Evolutionary conservation across 1,140 invertebrate genomes (phyloP).

Genomic region (Drosophila ficusphila): DNA sequence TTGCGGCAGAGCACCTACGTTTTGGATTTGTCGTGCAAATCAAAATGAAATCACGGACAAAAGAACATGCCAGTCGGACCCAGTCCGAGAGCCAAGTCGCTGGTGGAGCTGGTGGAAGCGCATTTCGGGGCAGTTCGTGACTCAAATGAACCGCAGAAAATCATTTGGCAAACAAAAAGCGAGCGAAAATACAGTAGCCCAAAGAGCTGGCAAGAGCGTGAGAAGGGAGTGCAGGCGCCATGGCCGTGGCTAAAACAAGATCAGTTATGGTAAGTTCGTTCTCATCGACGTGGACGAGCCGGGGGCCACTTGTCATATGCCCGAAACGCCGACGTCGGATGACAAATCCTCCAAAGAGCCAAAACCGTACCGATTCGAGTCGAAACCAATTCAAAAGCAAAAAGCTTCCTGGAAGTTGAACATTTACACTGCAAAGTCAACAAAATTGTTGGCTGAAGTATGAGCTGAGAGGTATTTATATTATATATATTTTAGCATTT

Average conservation of each 20-base stretch:
- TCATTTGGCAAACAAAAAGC: constrained; percentile 56
- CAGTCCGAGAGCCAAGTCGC: constrained; percentile 45
- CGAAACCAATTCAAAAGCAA: constrained; percentile 5
- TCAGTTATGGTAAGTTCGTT: constrained; percentile 73
- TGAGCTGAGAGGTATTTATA: no score
- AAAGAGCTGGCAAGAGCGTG: constrained; percentile 24
- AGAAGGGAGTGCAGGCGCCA: constrained; percentile 51
- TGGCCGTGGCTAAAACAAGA: constrained; percentile 65
- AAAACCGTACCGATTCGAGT: constrained; percentile 16
- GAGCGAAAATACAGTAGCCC: constrained; percentile 43
- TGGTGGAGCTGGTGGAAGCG: constrained; percentile 44
- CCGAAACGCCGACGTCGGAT: constrained; percentile 28
- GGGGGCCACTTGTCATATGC: constrained; percentile 55
- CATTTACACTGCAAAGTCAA: background rate
- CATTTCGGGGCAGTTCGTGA: constrained; percentile 78
- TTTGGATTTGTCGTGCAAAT: constrained; percentile 74
- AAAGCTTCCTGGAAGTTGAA: background rate
- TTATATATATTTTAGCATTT: no score
- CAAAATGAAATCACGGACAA: constrained; percentile 80
- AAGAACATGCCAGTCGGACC: constrained; percentile 70
- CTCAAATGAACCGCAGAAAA: constrained; percentile 81
- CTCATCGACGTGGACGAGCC: constrained; percentile 19
- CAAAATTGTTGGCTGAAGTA: no score
- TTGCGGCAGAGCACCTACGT: constrained; percentile 61
- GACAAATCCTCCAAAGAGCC: constrained; percentile 38